Conservation (phyloP, 1,140 invertebrate species). For the Heliconius hewitsoni region DNA sequence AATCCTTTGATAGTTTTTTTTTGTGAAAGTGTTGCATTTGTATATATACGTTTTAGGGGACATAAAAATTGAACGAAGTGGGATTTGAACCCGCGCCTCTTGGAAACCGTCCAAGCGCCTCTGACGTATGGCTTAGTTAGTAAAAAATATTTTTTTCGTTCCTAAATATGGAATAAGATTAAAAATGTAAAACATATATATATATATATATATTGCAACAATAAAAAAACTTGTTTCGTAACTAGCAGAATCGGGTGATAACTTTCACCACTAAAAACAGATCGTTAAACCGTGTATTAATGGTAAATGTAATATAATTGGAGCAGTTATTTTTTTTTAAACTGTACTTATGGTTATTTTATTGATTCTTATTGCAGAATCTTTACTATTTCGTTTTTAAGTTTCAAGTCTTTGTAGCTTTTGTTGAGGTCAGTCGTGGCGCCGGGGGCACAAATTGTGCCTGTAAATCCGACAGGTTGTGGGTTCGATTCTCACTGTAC, state of each 20-base stretch:
- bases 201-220: neutral
- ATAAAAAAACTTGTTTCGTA: neutral
- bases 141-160: too few relatives aligned
- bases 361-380: neutral
- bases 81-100: too few relatives aligned
- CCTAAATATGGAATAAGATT: too few relatives aligned
- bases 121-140: too few relatives aligned
- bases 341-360: neutral
- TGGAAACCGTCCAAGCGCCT: too few relatives aligned
- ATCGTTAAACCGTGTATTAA: conserved; percentile 1
- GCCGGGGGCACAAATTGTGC: too few relatives aligned
- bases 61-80: too few relatives aligned
- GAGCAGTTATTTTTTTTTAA: neutral
- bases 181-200: too few relatives aligned
- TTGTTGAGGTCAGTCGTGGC: too few relatives aligned
- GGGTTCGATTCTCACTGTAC: too few relatives aligned
- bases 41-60: neutral
- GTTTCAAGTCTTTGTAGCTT: neutral
- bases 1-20: neutral
- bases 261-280: conserved; percentile 7
- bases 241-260: neutral
- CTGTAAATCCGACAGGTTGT: too few relatives aligned
- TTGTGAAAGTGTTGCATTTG: conserved; percentile 1
- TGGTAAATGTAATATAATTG: conserved; percentile 7
- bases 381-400: neutral